These are phyloP conservation scores for Sarcophaga variegata DNA, from an alignment of 2,888 invertebrate genomes.

Conservation along the genomic window DNA sequence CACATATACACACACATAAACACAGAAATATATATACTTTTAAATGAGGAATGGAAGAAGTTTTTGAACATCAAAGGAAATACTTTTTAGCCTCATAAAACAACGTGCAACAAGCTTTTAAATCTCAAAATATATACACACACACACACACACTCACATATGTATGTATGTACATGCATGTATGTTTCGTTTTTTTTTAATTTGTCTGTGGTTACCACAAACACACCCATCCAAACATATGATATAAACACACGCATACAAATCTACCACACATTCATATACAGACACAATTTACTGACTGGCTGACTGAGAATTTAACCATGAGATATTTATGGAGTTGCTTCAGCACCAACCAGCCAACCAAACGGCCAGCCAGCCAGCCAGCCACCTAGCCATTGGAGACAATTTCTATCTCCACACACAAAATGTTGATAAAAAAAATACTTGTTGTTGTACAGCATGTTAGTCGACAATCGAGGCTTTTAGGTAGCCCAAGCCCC, in stretches of 20 bases:
- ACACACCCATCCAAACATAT: background rate
- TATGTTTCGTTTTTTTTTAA: slow-evolving; percentile 11
- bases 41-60: background rate
- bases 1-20: background rate
- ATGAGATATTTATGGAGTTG: slow-evolving; percentile 59
- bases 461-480: background rate
- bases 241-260: background rate
- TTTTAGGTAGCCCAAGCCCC: background rate
- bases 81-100: slow-evolving; percentile 51
- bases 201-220: slow-evolving; percentile 13
- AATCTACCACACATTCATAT: background rate
- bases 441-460: background rate
- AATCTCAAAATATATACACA: background rate
- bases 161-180: background rate
- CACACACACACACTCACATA: too few species aligned
- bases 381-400: background rate
- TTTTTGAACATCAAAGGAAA: slow-evolving; percentile 54
- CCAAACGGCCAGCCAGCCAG: background rate
- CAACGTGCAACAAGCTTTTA: slow-evolving; percentile 59
- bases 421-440: background rate
- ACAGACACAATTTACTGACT: background rate
- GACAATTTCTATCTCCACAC: background rate
- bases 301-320: slow-evolving; percentile 34
- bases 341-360: background rate
- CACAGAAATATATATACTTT: too few species aligned